A percentile compares a stretch with the other conserved stretches of the same genome.
Evolutionary conservation across 2,113 vertebrate genomes (phyloP).

Genomic region (Pachycephala philippinensis): DNA sequence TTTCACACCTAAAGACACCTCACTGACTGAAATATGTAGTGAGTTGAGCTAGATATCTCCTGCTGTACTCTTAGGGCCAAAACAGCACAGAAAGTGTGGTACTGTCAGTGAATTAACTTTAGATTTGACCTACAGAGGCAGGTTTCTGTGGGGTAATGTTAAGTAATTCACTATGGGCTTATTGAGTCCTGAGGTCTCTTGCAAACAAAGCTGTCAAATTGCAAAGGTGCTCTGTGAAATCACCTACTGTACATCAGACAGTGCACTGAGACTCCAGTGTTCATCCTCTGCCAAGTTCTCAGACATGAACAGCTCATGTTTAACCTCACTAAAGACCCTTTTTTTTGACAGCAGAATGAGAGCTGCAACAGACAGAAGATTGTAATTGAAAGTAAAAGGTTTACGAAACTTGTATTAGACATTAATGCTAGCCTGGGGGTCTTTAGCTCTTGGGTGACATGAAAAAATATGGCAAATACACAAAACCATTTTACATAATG

Average conservation of each 20-base stretch:
- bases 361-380: neutral
- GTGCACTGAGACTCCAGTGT: neutral
- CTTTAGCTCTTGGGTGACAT: neutral
- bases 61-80: neutral
- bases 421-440: neutral
- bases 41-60: neutral
- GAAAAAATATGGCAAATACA: neutral
- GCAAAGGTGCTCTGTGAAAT: slow-evolving; percentile 27
- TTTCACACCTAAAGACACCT: neutral
- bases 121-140: neutral
- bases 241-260: slow-evolving; percentile 6
- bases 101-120: neutral
- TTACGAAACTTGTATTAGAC: slow-evolving; percentile 15
- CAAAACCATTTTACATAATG: neutral
- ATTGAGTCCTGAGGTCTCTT: neutral
- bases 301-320: slow-evolving; percentile 5
- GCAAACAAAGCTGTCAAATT: slow-evolving; percentile 1
- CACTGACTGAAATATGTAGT: neutral
- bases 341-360: neutral
- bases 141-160: neutral
- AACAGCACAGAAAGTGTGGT: neutral
- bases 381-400: neutral
- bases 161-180: neutral
- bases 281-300: slow-evolving; percentile 1
- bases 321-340: neutral